Evolutionary conservation across 2,113 vertebrate species (phyloP).

Genomic region (Cyphomyrus discorhynchus): DNA sequence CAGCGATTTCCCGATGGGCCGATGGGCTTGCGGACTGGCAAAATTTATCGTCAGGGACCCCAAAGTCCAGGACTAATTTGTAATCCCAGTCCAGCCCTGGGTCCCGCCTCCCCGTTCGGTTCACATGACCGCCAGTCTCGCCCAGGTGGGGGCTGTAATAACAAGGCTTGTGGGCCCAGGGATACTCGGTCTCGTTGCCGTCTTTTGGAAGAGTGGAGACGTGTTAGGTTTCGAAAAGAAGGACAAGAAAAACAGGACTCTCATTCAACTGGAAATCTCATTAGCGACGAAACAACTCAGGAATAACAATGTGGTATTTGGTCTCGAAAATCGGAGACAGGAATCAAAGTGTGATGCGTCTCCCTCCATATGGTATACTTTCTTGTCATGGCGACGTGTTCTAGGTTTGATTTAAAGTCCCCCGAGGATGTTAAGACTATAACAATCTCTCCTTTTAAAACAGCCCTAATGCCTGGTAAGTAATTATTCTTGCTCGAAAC

Average conservation of each 20-base stretch:
- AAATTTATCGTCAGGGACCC: not conserved
- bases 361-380: conserved; percentile 19
- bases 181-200: conserved; percentile 6
- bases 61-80: not conserved
- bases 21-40: not conserved
- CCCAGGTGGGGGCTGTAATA: conserved; percentile 17
- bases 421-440: conserved; percentile 34
- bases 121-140: not conserved
- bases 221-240: conserved; percentile 41
- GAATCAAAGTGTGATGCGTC: conserved; percentile 26
- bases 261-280: conserved; percentile 44
- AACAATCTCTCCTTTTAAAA: conserved; percentile 31
- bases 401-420: conserved; percentile 32
- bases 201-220: conserved; percentile 20
- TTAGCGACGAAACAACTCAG: conserved; percentile 41
- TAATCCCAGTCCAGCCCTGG: not conserved
- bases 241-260: conserved; percentile 38
- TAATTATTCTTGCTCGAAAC: conserved; percentile 36
- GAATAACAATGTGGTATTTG: conserved; percentile 42
- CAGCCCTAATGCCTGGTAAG: conserved; percentile 24
- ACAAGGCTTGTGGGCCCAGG: conserved; percentile 13
- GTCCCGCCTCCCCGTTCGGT: not conserved
- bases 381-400: conserved; percentile 23
- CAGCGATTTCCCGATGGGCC: not conserved
- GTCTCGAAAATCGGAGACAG: conserved; percentile 36